Evolutionary conservation across 2,888 invertebrate genomes (phyloP).

Genomic region (Ormyrus labotus): DNA sequence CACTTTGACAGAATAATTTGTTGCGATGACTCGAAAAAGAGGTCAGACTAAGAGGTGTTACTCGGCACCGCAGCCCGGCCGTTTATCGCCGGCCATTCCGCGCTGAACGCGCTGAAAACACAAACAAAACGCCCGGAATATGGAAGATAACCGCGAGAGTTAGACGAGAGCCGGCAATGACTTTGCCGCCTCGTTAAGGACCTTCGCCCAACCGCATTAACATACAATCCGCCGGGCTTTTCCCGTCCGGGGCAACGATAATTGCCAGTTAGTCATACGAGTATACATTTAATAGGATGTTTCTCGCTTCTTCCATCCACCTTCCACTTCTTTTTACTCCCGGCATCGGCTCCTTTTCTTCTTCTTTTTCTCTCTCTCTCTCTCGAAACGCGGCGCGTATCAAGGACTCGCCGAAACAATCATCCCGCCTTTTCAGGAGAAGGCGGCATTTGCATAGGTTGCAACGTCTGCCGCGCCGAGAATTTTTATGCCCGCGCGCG

Average conservation of each 20-base stretch:
- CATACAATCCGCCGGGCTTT: constrained; percentile 62
- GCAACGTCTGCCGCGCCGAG: constrained; percentile 30
- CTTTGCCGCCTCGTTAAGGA: constrained; percentile 55
- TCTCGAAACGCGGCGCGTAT: constrained; percentile 20
- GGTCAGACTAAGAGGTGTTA: not conserved
- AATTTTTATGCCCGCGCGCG: constrained; percentile 45
- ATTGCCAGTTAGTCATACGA: constrained; percentile 61
- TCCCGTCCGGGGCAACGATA: constrained; percentile 58
- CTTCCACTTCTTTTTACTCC: constrained; percentile 16
- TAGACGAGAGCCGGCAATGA: constrained; percentile 52
- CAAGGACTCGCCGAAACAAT: constrained; percentile 56
- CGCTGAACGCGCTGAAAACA: not conserved
- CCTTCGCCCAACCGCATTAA: constrained; percentile 56
- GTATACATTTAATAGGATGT: constrained; percentile 52
- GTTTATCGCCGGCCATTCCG: not conserved
- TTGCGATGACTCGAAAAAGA: not conserved
- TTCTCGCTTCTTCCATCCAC: constrained; percentile 52
- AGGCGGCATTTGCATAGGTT: constrained; percentile 52
- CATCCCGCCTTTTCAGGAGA: constrained; percentile 55
- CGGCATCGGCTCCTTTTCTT: not conserved
- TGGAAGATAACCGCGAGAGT: constrained; percentile 16
- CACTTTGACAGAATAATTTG: too few species aligned
- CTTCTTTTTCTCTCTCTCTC: constrained; percentile 9
- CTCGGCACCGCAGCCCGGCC: not conserved
- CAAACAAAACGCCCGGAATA: constrained; percentile 8